Evolutionary conservation across 2,888 invertebrate species (phyloP).

Genomic region (Drosophila mayaguana): DNA sequence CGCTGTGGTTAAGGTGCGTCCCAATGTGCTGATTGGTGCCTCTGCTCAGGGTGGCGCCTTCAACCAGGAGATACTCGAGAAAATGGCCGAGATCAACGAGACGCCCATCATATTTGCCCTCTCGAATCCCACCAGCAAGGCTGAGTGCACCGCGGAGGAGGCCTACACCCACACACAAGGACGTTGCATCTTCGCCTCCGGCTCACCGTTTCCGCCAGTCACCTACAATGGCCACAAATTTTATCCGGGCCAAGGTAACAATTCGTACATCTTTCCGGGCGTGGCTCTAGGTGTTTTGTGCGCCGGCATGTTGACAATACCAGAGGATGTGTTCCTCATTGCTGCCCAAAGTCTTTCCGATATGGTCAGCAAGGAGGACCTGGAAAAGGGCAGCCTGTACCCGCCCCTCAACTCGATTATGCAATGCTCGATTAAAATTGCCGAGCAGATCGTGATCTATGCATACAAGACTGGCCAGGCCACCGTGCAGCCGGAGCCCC

Average conservation of each 20-base stretch:
- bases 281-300: constrained; percentile 95
- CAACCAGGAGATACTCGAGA: constrained; percentile 92
- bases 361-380: constrained; percentile 92
- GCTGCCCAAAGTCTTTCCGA: constrained; percentile 94
- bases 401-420: constrained; percentile 94
- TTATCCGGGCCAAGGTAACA: constrained; percentile 98
- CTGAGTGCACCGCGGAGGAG: constrained; percentile 99
- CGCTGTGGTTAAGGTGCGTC: constrained; percentile 92
- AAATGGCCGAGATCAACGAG: constrained; percentile 94
- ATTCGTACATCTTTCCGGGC: constrained; percentile 99
- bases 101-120: constrained; percentile 98
- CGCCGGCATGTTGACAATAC: constrained; percentile 94
- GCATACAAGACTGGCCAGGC: constrained; percentile 92
- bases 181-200: constrained; percentile 96
- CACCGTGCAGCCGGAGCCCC: constrained; percentile 91
- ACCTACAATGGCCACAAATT: constrained; percentile 91
- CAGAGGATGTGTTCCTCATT: constrained; percentile 95
- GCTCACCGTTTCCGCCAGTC: constrained; percentile 97
- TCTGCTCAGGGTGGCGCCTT: constrained; percentile 98
- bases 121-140: constrained; percentile 98
- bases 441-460: constrained; percentile 91
- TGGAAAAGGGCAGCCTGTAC: constrained; percentile 94
- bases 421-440: constrained; percentile 95
- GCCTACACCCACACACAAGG: constrained; percentile 97
- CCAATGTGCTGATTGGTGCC: constrained; percentile 96